Evolutionary conservation across 2,888 invertebrate genomes (phyloP).

Genomic region (Rhopalosiphum nymphaeae): DNA sequence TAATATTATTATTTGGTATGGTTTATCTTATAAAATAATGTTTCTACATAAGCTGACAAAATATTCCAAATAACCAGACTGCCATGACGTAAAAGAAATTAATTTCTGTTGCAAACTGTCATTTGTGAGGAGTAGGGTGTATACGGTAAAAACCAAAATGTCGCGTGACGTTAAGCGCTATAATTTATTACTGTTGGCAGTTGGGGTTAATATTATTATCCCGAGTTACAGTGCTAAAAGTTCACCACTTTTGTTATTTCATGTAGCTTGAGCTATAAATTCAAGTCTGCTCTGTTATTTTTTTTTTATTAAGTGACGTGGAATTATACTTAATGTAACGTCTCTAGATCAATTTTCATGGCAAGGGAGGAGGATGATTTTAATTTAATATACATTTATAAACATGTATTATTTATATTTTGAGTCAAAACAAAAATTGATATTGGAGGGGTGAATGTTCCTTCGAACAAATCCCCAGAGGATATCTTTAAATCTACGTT

Average conservation of each 20-base stretch:
- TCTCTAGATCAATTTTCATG: neutral
- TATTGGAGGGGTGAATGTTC: neutral
- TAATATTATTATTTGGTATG: neutral
- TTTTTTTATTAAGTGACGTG: slow-evolving; percentile 36
- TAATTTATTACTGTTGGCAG: slow-evolving; percentile 61
- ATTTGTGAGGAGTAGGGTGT: slow-evolving; percentile 23
- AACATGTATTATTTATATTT: neutral
- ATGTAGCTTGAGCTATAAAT: slow-evolving; percentile 23
- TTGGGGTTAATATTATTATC: slow-evolving; percentile 56
- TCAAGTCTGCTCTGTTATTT: slow-evolving; percentile 12
- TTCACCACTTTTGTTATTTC: slow-evolving; percentile 41
- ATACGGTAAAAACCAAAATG: slow-evolving; percentile 49
- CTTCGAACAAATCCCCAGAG: neutral
- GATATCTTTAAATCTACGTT: neutral
- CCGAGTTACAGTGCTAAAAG: slow-evolving; percentile 34
- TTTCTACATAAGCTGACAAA: slow-evolving; percentile 8
- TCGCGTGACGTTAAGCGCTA: slow-evolving; percentile 57
- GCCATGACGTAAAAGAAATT: slow-evolving; percentile 44
- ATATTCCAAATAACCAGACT: neutral
- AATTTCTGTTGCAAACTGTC: slow-evolving; percentile 44
- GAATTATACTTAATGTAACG: neutral
- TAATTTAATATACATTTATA: neutral
- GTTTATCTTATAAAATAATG: neutral
- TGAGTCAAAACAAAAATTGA: neutral
- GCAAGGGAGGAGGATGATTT: neutral